Percentiles rank a stretch among this genome's conserved stretches.
These are phyloP conservation scores for Zelostemma sp. DNA, from an alignment of 1,140 invertebrate species.

Conservation along the genomic window DNA sequence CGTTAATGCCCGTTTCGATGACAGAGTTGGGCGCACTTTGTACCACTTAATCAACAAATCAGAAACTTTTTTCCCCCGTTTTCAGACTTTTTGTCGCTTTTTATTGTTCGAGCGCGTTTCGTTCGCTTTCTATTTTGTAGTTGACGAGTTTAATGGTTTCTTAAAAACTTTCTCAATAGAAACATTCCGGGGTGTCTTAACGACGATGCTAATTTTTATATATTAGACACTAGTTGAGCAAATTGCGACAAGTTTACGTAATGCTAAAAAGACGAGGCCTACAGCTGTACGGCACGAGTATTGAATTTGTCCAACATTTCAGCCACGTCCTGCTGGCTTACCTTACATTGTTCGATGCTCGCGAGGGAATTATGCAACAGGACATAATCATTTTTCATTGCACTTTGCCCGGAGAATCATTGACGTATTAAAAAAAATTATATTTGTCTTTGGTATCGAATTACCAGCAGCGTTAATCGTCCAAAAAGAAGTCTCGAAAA, in stretches of 20 bases:
- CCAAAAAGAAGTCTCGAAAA: background rate
- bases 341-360: constrained; percentile 5
- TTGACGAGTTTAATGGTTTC: too few relatives aligned
- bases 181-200: too few relatives aligned
- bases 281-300: background rate
- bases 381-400: constrained; percentile 4
- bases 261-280: background rate
- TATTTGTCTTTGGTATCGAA: background rate
- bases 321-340: constrained; percentile 11
- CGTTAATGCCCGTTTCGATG: constrained; percentile 3
- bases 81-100: too few relatives aligned
- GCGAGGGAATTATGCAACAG: constrained; percentile 2
- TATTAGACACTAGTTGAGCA: background rate
- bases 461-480: background rate
- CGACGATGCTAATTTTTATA: background rate
- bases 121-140: too few relatives aligned
- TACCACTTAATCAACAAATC: too few relatives aligned
- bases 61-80: too few relatives aligned
- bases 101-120: too few relatives aligned
- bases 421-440: constrained; percentile 5
- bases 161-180: background rate
- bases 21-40: background rate
- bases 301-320: constrained; percentile 2
- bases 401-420: background rate
- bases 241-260: constrained; percentile 3